Conservation (phyloP, 2,113 vertebrate species). For the Oncorhynchus masou region DNA sequence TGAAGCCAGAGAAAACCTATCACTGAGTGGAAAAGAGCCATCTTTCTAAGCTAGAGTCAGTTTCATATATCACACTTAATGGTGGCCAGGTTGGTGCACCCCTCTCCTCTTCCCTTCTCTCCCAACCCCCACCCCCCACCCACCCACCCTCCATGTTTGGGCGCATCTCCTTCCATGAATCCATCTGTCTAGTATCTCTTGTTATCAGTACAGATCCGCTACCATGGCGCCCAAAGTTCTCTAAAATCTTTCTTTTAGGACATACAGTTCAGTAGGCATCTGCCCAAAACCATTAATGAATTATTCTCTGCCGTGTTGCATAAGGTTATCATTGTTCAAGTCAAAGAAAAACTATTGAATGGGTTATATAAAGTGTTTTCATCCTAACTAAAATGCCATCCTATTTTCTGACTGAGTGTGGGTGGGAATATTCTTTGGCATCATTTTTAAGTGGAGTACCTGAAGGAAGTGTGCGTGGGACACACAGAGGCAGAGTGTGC, state of each 20-base stretch:
- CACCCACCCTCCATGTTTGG: too few species aligned
- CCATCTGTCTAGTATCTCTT: too few species aligned
- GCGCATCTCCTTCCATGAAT: too few species aligned
- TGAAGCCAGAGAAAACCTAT: too few species aligned
- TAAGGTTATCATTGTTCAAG: constrained; percentile 14
- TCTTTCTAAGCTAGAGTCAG: too few species aligned
- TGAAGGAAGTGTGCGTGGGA: constrained; percentile 13
- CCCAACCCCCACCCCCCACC: too few species aligned
- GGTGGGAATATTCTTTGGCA: constrained; percentile 23
- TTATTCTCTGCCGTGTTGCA: not conserved
- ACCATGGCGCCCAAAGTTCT: not conserved
- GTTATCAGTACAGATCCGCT: too few species aligned
- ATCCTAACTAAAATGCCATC: constrained; percentile 10
- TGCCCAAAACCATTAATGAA: constrained; percentile 1
- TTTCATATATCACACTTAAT: too few species aligned
- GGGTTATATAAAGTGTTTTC: constrained; percentile 26
- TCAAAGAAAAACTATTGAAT: constrained; percentile 25
- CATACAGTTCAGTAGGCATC: not conserved
- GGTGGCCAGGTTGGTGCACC: too few species aligned
- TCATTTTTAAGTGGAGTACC: constrained; percentile 5
- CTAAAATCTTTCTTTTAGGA: not conserved
- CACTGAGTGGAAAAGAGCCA: too few species aligned
- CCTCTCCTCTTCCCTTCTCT: too few species aligned
- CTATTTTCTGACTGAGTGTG: constrained; percentile 15
- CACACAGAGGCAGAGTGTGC: not conserved